Evolutionary conservation across 2,797 vertebrate species (phyloP), one percentile per base, ranked within the genome.

Genomic region (Phataginus tetradactyla): DNA sequence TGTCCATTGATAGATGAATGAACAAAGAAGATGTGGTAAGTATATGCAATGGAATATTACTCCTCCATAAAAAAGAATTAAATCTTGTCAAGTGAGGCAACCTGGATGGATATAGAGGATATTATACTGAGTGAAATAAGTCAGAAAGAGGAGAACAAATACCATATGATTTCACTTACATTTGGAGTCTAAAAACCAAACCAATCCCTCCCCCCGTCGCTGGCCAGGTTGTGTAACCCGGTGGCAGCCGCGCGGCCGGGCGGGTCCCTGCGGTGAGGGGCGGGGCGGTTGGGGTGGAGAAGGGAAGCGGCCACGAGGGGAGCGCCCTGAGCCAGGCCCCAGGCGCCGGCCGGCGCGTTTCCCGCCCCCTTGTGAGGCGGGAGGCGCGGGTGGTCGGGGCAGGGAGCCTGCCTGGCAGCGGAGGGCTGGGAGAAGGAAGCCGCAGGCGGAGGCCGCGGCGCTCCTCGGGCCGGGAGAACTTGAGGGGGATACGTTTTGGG

Each of bases 221-320:
- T 69, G 51, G 89, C 89, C 69, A 25, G 94, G 96, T 97, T 97
- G 96, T 97, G 97, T 97, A 97, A 96, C 95, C 94, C 91, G 75
- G 96, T 87, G 96, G 97, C 97, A 94, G 96, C 95, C 95, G 90
- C 97, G 90, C 96, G 97, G 90, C 81, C 93, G 96, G 96, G 95
- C 95, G 95, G 97, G 96, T 97, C 97, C 97, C 96, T 97, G 96
- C 97, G 97, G 97, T 95, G 95, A 95, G 97, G 96, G 95, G 94
- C 96, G 96, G 97, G 97, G 96, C 92, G 97, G 97, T 97, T 97
- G 92, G 59, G 96, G 97, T 96, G 97, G 96, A 96, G 97, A 95
- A 97, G 95, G 97, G 97, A 90, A 66, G 96, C 91, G 77, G 97
- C 97, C 97, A 98, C 96, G 97, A 97, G 97, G 97, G 96, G 97